Evolutionary conservation across 2,113 vertebrate genomes (phyloP).

Genomic region (Hemichromis elongatus): DNA sequence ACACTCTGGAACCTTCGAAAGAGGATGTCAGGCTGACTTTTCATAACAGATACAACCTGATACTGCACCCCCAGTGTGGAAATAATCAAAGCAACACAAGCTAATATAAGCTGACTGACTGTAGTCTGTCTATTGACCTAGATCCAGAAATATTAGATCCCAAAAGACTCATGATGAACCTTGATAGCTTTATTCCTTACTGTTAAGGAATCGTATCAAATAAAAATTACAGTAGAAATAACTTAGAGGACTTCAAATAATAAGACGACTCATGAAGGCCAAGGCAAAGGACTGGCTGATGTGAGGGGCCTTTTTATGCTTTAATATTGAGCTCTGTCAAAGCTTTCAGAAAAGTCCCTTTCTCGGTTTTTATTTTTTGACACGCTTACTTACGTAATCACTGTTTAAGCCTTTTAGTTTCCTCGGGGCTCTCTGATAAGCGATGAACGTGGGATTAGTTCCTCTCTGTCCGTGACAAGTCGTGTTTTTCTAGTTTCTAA

Average conservation of each 20-base stretch:
- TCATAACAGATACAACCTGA: background rate
- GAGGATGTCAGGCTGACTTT: background rate
- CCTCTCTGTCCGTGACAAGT: fast-evolving
- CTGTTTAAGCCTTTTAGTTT: background rate
- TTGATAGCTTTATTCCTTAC: background rate
- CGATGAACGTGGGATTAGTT: background rate
- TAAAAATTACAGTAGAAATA: background rate
- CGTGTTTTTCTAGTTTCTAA: background rate
- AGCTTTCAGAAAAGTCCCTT: background rate
- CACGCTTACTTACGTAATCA: fast-evolving
- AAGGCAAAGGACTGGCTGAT: background rate
- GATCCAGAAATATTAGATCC: background rate
- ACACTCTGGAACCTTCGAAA: background rate
- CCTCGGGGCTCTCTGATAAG: background rate
- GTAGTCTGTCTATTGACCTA: background rate
- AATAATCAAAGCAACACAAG: background rate
- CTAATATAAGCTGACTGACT: background rate
- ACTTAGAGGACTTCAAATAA: background rate
- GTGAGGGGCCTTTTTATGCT: background rate
- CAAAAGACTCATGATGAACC: background rate
- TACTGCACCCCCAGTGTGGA: background rate
- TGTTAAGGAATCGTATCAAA: background rate
- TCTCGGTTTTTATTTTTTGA: background rate
- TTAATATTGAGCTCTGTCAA: background rate
- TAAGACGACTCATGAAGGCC: background rate